Evolutionary conservation across 2,113 vertebrate genomes (phyloP), one percentile per base, ranked within the genome.

Genomic region (Forbesichthys papilliferus): DNA sequence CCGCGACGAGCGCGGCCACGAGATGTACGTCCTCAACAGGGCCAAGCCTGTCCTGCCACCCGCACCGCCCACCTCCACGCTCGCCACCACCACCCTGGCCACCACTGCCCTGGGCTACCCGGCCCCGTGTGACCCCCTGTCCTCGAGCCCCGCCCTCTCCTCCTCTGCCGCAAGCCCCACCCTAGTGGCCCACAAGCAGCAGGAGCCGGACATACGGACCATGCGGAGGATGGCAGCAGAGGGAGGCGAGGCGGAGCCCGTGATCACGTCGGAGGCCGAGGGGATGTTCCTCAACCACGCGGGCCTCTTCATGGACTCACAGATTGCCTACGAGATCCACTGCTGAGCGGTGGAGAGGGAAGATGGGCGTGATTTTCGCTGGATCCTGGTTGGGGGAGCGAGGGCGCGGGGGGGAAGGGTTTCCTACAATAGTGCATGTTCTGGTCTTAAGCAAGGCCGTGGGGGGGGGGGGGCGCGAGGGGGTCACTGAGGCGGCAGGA

Each of bases 11-110:
- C 88, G 90, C 0, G 95, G 95, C 69, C 94, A 96, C 4, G 95
- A 95, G 80, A 97, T 97, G 95, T 96, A 94, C 3, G 96, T 97
- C 75, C 93, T 97, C 11, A 95, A 96, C 86, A 89, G 95, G 3
- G 92, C 93, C 81, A 95, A 94, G 74, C 93, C 93, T 0, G 93
- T 95, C 67, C 87, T 94, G 46, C 74, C 89, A 5, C 90, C 68
- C 14, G 88, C 80, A 9, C 88, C 89, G 0, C 79, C 77, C 51
- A 64, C 80, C 8, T 79, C 83, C 2, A 61, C 27, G 2, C 27
- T 27, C 27, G 27, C 27, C 27, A 27, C 27, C 27, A 27, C 27
- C 27, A 27, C 27, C 2, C 27, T 83, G 48, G 79, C 88, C 58
- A 77, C 81, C 76, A 83, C 84, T 3, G 83, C 72, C 71, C 60